These are phyloP conservation scores for Punctoribates punctum DNA, from an alignment of 2,888 invertebrate species.

Conservation along the genomic window DNA sequence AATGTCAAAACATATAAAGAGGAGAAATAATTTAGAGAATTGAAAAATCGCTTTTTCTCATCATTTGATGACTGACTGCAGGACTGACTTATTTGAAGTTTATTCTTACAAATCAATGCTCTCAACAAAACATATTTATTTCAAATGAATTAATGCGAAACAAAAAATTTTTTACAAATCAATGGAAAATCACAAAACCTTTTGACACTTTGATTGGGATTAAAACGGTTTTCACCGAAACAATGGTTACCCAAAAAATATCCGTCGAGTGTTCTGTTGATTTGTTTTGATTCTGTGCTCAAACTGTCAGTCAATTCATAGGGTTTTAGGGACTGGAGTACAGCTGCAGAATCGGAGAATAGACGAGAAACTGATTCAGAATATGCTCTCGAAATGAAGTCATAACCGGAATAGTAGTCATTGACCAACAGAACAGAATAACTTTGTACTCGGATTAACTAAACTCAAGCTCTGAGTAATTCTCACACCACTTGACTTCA, in stretches of 20 bases:
- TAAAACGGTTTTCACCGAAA: too few species aligned
- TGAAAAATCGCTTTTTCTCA: slow-evolving; percentile 5
- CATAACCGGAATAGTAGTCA: slow-evolving; percentile 1
- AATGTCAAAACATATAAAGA: slow-evolving; percentile 3
- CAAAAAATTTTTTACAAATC: too few species aligned
- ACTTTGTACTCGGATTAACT: slow-evolving; percentile 22
- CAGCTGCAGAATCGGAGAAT: background rate
- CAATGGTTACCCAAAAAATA: too few species aligned
- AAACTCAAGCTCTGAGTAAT: background rate
- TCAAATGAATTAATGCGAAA: background rate
- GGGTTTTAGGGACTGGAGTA: background rate
- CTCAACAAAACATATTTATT: background rate
- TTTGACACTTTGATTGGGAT: too few species aligned
- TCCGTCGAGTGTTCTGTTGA: background rate
- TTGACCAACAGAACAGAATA: background rate
- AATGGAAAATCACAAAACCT: too few species aligned
- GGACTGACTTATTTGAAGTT: background rate
- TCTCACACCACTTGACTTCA: slow-evolving; percentile 29
- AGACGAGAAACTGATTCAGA: background rate
- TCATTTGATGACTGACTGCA: background rate
- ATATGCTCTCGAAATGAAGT: slow-evolving; percentile 26
- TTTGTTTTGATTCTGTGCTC: background rate
- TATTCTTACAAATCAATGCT: background rate
- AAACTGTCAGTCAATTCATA: too few species aligned
- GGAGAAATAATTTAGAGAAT: background rate